phyloP scores from a whole-genome alignment of 2,113 vertebrate genomes.

The Prochilodus magdalenae region DNA sequence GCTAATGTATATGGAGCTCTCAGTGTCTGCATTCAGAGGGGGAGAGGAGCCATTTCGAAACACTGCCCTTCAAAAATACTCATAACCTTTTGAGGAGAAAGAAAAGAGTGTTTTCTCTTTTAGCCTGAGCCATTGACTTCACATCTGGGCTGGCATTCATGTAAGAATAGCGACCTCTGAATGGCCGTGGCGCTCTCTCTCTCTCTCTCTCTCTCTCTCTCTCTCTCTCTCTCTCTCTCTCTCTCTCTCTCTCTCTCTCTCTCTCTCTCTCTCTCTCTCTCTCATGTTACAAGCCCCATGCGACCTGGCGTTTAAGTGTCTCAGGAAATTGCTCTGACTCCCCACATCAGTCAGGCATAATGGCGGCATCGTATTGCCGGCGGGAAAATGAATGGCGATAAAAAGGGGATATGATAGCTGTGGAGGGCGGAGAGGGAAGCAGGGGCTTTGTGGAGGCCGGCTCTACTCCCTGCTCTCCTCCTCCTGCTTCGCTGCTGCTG shows the following conservation, averaged over 20 bases:
- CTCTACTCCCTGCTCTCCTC: slow-evolving; percentile 46
- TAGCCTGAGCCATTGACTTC: slow-evolving; percentile 54
- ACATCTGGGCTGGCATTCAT: slow-evolving; percentile 60
- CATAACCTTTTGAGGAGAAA: slow-evolving; percentile 3
- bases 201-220: not conserved
- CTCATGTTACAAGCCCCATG: slow-evolving; percentile 57
- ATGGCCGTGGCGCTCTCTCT: slow-evolving; percentile 39
- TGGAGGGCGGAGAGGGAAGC: slow-evolving; percentile 53
- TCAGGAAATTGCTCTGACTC: slow-evolving; percentile 63
- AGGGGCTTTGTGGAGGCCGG: slow-evolving; percentile 47
- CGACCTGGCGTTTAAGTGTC: slow-evolving; percentile 61
- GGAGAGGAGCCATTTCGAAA: slow-evolving; percentile 27
- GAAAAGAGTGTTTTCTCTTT: slow-evolving; percentile 25
- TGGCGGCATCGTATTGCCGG: slow-evolving; percentile 58
- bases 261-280: slow-evolving; percentile 47
- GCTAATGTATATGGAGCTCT: slow-evolving; percentile 42
- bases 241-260: slow-evolving; percentile 8
- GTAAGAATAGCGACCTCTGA: slow-evolving; percentile 50
- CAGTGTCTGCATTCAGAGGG: slow-evolving; percentile 27
- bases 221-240: too few species aligned
- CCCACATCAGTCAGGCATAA: slow-evolving; percentile 61
- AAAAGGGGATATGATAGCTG: slow-evolving; percentile 54
- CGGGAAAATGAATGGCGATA: slow-evolving; percentile 59
- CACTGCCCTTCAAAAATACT: slow-evolving; percentile 34
- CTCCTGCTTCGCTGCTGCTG: not conserved